A percentile compares a stretch with the other conserved stretches of the same genome.
Evolutionary conservation across 2,888 invertebrate genomes (phyloP).

Genomic region (Oscheius sp.): DNA sequence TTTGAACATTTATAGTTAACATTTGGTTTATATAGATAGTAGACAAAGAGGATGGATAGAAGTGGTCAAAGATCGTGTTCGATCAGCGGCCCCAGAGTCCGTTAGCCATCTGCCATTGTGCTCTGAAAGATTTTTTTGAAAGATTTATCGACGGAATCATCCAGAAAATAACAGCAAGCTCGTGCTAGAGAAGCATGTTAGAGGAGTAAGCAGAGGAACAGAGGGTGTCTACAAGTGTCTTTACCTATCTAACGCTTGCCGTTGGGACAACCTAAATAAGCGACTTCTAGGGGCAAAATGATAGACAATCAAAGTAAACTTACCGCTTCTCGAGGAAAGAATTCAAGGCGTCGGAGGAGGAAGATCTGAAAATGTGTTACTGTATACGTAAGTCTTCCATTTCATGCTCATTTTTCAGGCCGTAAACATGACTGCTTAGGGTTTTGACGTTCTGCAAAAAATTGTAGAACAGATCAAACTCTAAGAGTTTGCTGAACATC

Average conservation of each 20-base stretch:
- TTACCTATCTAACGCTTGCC: slow-evolving; percentile 23
- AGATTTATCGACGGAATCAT: not conserved
- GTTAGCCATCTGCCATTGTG: slow-evolving; percentile 56
- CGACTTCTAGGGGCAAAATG: not conserved
- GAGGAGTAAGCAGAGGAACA: not conserved
- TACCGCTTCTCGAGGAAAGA: slow-evolving; percentile 15
- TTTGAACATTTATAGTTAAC: too few relatives aligned
- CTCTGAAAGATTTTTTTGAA: slow-evolving; percentile 35
- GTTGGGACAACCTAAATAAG: slow-evolving; percentile 14
- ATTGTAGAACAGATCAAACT: too few relatives aligned
- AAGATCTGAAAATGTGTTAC: slow-evolving; percentile 5
- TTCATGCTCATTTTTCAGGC: too few relatives aligned
- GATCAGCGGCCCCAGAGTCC: slow-evolving; percentile 50
- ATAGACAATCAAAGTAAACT: not conserved
- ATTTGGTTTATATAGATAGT: too few relatives aligned
- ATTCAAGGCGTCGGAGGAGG: slow-evolving; percentile 10
- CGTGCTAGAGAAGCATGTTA: slow-evolving; percentile 11
- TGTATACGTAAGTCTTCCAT: too few relatives aligned
- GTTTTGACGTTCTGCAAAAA: too few relatives aligned
- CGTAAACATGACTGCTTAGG: too few relatives aligned
- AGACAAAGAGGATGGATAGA: not conserved
- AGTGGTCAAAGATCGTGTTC: not conserved
- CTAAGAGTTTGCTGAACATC: too few relatives aligned
- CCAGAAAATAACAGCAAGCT: not conserved
- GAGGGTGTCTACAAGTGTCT: not conserved